phyloP scores from a whole-genome alignment of 2,888 invertebrate species.

The Catonia carolina region DNA sequence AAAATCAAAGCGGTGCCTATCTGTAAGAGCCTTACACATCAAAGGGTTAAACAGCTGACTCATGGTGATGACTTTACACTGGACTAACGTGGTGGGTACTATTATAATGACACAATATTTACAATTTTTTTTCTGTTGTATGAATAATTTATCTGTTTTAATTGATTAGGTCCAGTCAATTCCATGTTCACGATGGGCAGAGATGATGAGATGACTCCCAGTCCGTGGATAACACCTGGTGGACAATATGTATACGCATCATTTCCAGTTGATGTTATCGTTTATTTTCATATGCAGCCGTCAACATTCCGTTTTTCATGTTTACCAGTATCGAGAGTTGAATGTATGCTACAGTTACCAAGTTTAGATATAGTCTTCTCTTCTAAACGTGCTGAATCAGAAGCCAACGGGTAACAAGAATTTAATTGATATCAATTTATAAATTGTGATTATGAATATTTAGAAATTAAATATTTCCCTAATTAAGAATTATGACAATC shows the following conservation, averaged over 20 bases:
- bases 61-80: too few species aligned
- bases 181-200: slow-evolving; percentile 36
- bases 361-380: slow-evolving; percentile 97
- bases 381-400: slow-evolving; percentile 78
- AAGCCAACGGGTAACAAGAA: slow-evolving; percentile 43
- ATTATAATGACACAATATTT: too few species aligned
- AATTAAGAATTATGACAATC: too few species aligned
- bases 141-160: too few species aligned
- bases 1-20: too few species aligned
- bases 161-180: slow-evolving; percentile 38
- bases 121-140: too few species aligned
- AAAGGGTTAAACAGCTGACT: too few species aligned
- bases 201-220: slow-evolving; percentile 26
- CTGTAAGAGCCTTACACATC: too few species aligned
- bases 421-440: too few species aligned
- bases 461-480: neutral
- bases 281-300: slow-evolving; percentile 97
- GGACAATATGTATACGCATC: slow-evolving; percentile 83
- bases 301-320: slow-evolving; percentile 95
- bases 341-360: slow-evolving; percentile 92
- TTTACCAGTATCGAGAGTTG: slow-evolving; percentile 88
- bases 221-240: slow-evolving; percentile 47
- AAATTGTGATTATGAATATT: neutral
- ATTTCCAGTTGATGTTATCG: slow-evolving; percentile 97
- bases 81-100: too few species aligned